A percentile compares a stretch with the other conserved stretches of the same genome.
Conservation (phyloP, 2,888 invertebrate genomes). For the Scaptomyza tumidula region DNA sequence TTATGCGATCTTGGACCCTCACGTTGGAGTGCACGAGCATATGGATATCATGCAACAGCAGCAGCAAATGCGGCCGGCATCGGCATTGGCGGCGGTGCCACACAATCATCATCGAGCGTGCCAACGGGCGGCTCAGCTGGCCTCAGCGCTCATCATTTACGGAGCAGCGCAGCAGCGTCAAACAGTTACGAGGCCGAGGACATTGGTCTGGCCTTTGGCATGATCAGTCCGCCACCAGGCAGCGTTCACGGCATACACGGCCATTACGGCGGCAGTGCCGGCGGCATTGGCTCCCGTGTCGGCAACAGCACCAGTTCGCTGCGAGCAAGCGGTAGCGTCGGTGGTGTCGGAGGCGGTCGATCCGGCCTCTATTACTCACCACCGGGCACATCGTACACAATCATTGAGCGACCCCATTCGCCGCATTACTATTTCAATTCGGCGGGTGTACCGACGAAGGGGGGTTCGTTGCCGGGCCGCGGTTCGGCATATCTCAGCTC, state of each 20-base stretch:
- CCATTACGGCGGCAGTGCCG: constrained; percentile 50
- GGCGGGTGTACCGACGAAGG: constrained; percentile 84
- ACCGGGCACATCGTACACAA: constrained; percentile 94
- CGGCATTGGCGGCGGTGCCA: constrained; percentile 68
- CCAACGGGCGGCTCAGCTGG: constrained; percentile 81
- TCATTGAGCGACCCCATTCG: constrained; percentile 91
- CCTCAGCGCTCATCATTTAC: constrained; percentile 79
- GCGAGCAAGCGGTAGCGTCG: constrained; percentile 84
- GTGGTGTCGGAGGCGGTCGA: constrained; percentile 85
- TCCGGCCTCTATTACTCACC: constrained; percentile 93
- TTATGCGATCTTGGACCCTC: constrained; percentile 85
- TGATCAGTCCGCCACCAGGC: constrained; percentile 81
- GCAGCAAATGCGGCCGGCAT: constrained; percentile 66
- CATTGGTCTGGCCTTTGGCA: constrained; percentile 80
- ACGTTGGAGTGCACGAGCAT: constrained; percentile 84
- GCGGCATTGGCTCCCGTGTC: constrained; percentile 68
- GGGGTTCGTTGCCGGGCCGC: constrained; percentile 84
- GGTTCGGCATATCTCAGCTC: constrained; percentile 90
- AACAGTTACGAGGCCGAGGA: constrained; percentile 85
- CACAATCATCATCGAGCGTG: constrained; percentile 81
- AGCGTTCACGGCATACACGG: constrained; percentile 58
- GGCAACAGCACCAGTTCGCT: constrained; percentile 85
- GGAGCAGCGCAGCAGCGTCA: constrained; percentile 74
- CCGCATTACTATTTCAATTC: constrained; percentile 87
- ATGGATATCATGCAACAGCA: constrained; percentile 82